phyloP scores from a whole-genome alignment of 53 echinoderm and acorn worm species.

The Echinometra lucunter region DNA sequence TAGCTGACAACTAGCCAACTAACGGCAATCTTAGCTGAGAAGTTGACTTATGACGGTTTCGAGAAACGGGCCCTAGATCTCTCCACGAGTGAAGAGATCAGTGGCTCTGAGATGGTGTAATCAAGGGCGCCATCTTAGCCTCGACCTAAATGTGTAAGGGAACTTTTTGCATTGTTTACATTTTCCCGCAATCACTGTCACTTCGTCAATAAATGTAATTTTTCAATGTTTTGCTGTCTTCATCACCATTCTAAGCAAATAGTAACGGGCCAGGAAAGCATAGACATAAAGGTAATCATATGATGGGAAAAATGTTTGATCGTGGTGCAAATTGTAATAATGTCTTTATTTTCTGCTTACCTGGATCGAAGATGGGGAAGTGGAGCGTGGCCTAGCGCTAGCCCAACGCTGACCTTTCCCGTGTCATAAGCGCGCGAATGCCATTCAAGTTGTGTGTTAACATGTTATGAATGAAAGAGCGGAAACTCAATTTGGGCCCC shows the following conservation, averaged over 20 bases:
- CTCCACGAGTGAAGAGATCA: too few relatives aligned
- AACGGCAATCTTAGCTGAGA: too few relatives aligned
- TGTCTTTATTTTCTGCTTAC: neutral
- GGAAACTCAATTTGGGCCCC: too few relatives aligned
- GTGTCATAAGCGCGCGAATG: neutral
- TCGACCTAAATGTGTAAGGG: too few relatives aligned
- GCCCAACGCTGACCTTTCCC: neutral
- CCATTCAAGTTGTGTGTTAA: neutral
- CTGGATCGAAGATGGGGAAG: neutral
- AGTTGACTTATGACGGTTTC: too few relatives aligned
- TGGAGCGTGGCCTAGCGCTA: neutral
- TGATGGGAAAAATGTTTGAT: neutral
- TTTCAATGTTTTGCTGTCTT: neutral
- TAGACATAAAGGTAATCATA: neutral
- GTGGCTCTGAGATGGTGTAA: too few relatives aligned
- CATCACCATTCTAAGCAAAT: neutral
- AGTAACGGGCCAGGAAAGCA: neutral
- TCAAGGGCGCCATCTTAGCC: too few relatives aligned
- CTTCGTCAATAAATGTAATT: neutral
- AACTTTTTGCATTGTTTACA: conserved; percentile 37
- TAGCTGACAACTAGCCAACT: too few relatives aligned
- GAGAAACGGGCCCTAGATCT: too few relatives aligned
- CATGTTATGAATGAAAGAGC: too few relatives aligned
- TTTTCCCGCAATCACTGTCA: neutral
- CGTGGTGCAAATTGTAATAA: neutral